Evolutionary conservation across 1,140 invertebrate genomes (phyloP).

Genomic region (Drosophila simulans): DNA sequence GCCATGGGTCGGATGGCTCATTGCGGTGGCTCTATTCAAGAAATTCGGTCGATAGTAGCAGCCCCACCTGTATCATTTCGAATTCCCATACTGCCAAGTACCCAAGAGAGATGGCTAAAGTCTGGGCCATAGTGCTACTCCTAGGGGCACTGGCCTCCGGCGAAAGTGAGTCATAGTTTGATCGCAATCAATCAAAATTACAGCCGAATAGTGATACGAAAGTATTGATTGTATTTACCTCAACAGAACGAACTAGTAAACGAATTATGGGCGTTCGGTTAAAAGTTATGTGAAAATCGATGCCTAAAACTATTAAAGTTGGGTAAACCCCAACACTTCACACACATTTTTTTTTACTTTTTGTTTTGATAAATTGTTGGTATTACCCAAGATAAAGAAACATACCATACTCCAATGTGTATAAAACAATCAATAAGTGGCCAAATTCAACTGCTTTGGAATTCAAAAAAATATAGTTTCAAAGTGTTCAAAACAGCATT

Average conservation of each 20-base stretch:
- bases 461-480: no score
- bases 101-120: constrained; percentile 3
- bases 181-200: constrained; percentile 10
- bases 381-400: constrained; percentile 6
- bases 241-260: not conserved
- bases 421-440: not conserved
- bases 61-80: no score
- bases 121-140: constrained; percentile 11
- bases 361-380: not conserved
- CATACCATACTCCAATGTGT: not conserved
- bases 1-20: constrained; percentile 43
- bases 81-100: no score
- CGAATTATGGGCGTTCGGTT: not conserved
- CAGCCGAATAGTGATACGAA: not conserved
- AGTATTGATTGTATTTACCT: not conserved
- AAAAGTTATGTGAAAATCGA: not conserved
- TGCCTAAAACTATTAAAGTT: not conserved
- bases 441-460: no score
- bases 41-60: constrained; percentile 48
- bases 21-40: constrained; percentile 34
- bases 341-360: not conserved
- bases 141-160: constrained; percentile 9
- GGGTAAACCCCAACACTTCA: constrained; percentile 1
- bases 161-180: constrained; percentile 37
- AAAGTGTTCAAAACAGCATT: no score